Conservation (phyloP, 2,797 vertebrate species). For the Enteromius anoplus region DNA sequence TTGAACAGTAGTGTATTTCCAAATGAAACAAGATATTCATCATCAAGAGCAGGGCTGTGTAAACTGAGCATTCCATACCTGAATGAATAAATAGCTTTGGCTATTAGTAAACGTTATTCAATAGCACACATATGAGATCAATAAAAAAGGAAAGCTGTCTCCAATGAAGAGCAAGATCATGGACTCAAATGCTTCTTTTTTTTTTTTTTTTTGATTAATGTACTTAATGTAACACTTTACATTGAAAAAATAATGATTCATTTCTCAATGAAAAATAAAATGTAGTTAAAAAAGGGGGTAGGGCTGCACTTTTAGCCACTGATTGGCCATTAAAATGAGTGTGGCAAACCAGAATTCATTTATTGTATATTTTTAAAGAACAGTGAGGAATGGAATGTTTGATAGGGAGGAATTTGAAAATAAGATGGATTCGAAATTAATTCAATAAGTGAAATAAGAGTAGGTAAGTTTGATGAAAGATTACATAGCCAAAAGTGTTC, state of each 20-base stretch:
- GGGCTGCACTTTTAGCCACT: neutral
- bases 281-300: neutral
- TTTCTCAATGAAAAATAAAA: neutral
- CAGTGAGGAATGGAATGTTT: neutral
- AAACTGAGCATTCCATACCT: neutral
- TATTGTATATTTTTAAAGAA: neutral
- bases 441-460: neutral
- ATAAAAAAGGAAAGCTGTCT: neutral
- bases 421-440: neutral
- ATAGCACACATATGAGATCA: neutral
- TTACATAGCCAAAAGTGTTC: neutral
- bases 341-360: neutral
- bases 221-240: too few relatives aligned
- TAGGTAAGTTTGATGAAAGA: neutral
- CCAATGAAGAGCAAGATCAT: neutral
- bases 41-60: neutral
- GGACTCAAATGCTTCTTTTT: neutral
- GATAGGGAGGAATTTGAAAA: neutral
- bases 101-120: neutral
- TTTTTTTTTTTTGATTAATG: neutral
- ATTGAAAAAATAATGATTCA: neutral
- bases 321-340: neutral
- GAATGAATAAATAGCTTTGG: neutral
- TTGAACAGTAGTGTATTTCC: neutral
- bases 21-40: neutral